These are phyloP conservation scores for Myathropa florea DNA, from an alignment of 2,888 invertebrate genomes.

Conservation along the genomic window DNA sequence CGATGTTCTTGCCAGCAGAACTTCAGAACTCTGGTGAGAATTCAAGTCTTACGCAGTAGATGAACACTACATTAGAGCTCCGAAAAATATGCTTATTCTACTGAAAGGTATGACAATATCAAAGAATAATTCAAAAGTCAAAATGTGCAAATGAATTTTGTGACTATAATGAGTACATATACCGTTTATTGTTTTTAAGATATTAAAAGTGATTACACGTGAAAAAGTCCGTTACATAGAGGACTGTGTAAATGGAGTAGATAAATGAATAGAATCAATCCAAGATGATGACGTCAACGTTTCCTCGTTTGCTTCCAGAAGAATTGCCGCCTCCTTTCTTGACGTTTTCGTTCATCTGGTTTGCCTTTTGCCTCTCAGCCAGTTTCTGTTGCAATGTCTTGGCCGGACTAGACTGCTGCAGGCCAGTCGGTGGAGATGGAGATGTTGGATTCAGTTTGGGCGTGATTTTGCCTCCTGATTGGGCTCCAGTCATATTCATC, in stretches of 20 bases:
- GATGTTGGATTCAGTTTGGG: conserved; percentile 46
- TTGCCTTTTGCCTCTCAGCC: conserved; percentile 83
- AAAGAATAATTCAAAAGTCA: no score
- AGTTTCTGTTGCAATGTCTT: conserved; percentile 87
- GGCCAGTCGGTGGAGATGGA: conserved; percentile 18
- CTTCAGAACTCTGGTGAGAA: no score
- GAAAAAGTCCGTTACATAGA: conserved; percentile 36
- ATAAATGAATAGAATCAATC: conserved; percentile 70
- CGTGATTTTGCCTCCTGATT: conserved; percentile 39
- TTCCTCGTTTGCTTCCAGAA: conserved; percentile 65
- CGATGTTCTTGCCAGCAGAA: no score
- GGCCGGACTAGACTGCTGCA: conserved; percentile 82
- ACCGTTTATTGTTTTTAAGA: conserved; percentile 25
- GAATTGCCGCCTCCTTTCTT: conserved; percentile 54
- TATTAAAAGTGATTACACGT: conserved; percentile 1
- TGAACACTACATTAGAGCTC: no score
- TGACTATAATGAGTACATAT: neutral
- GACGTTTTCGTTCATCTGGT: conserved; percentile 72
- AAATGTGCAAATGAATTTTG: neutral
- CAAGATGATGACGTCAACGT: conserved; percentile 74
- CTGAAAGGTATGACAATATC: no score
- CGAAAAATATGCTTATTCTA: no score
- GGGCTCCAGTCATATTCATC: conserved; percentile 43
- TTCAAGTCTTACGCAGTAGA: no score
- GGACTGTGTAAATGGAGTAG: conserved; percentile 50